Evolutionary conservation across 2,888 invertebrate genomes (phyloP).

Genomic region (Phalera bucephala): DNA sequence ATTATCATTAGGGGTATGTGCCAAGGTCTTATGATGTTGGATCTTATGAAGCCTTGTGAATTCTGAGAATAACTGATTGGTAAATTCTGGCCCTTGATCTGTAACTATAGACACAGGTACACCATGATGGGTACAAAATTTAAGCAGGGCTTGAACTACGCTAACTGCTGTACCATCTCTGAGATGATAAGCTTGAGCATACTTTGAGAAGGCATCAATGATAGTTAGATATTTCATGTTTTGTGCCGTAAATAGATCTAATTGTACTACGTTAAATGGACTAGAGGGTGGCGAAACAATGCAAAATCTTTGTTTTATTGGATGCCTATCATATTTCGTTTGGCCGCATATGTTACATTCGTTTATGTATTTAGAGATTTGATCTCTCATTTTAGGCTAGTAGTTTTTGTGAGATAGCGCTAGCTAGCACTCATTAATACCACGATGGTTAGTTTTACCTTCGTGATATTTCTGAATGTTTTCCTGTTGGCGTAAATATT

Average conservation of each 20-base stretch:
- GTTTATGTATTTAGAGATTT: slow-evolving; percentile 3
- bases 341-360: slow-evolving; percentile 8
- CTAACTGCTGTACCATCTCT: slow-evolving; percentile 5
- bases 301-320: slow-evolving; percentile 1
- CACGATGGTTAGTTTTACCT: slow-evolving; percentile 11
- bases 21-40: slow-evolving; percentile 13
- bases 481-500: slow-evolving; percentile 14
- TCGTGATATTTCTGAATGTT: slow-evolving; percentile 8
- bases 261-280: too few relatives aligned
- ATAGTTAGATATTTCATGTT: slow-evolving; percentile 10
- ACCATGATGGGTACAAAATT: too few relatives aligned
- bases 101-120: slow-evolving; percentile 9
- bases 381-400: slow-evolving; percentile 5
- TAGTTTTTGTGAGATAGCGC: slow-evolving; percentile 3
- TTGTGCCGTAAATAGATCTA: slow-evolving; percentile 7
- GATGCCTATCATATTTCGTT: slow-evolving; percentile 3
- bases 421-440: slow-evolving; percentile 8
- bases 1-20: slow-evolving; percentile 21
- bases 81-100: slow-evolving; percentile 16
- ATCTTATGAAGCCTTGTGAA: slow-evolving; percentile 19
- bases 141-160: slow-evolving; percentile 14
- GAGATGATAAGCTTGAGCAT: slow-evolving; percentile 10
- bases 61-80: slow-evolving; percentile 15
- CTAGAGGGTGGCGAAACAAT: not conserved
- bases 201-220: slow-evolving; percentile 14